Evolutionary conservation across 2,888 invertebrate genomes (phyloP).

Genomic region (Acrocyrtus sp.): DNA sequence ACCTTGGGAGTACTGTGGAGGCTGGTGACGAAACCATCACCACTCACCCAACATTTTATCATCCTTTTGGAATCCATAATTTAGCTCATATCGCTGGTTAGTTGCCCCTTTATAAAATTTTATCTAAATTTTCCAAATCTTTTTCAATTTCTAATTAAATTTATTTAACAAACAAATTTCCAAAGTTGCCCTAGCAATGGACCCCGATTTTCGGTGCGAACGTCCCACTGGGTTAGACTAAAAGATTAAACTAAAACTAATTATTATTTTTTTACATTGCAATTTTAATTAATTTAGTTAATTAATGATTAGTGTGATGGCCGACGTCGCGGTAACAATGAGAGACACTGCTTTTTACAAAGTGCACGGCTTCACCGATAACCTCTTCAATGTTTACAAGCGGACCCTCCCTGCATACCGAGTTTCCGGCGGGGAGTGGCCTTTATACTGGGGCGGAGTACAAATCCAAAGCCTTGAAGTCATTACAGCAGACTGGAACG

Average conservation of each 20-base stretch:
- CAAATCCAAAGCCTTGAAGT: constrained; percentile 19
- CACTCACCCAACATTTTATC: constrained; percentile 34
- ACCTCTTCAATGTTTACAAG: constrained; percentile 84
- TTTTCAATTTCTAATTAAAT: too few species aligned
- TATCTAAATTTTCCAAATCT: too few species aligned
- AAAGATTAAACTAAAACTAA: too few species aligned
- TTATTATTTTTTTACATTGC: too few species aligned
- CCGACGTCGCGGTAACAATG: constrained; percentile 86
- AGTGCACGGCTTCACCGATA: constrained; percentile 83
- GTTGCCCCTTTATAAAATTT: too few species aligned
- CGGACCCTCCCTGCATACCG: constrained; percentile 75
- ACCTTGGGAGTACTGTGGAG: not conserved
- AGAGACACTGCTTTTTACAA: constrained; percentile 85
- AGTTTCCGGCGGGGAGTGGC: constrained; percentile 38
- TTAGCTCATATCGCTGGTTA: constrained; percentile 41
- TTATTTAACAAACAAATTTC: too few species aligned
- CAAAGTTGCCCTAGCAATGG: too few species aligned
- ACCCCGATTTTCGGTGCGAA: too few species aligned
- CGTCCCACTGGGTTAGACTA: too few species aligned
- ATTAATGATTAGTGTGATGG: constrained; percentile 69
- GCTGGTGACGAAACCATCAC: constrained; percentile 24
- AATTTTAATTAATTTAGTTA: too few species aligned
- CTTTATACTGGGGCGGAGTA: constrained; percentile 44
- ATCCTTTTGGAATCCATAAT: constrained; percentile 29
- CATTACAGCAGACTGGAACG: not conserved